These are phyloP conservation scores for Paradisaea rubra DNA, from an alignment of 2,113 vertebrate genomes.

Conservation along the genomic window DNA sequence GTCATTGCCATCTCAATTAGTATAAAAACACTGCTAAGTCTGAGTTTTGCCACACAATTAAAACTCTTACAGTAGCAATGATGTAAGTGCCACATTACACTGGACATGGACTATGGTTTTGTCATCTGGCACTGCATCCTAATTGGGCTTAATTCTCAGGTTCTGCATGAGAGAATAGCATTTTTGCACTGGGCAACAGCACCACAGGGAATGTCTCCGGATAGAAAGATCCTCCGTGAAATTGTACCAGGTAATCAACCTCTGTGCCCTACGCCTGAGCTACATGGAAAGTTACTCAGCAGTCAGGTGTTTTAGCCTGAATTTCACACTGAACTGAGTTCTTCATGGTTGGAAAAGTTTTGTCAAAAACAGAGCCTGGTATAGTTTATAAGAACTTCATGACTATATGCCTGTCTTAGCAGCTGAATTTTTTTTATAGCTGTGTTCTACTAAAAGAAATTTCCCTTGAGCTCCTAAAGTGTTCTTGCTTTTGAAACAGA, in stretches of 20 bases:
- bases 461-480: background rate
- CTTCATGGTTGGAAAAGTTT: background rate
- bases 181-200: background rate
- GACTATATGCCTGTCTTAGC: background rate
- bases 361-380: background rate
- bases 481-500: background rate
- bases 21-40: background rate
- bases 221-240: background rate
- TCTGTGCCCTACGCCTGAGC: background rate
- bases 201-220: background rate
- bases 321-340: background rate
- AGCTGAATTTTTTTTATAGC: background rate
- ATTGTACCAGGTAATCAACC: background rate
- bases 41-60: background rate
- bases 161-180: background rate
- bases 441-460: background rate
- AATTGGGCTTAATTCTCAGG: background rate
- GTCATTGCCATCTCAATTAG: background rate
- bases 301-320: background rate
- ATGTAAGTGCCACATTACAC: background rate
- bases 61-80: background rate
- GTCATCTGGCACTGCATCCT: background rate
- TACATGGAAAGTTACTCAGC: background rate
- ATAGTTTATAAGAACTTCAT: background rate
- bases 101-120: background rate